Evolutionary conservation across 2,888 invertebrate genomes (phyloP).

Genomic region (Machimus atricapillus): DNA sequence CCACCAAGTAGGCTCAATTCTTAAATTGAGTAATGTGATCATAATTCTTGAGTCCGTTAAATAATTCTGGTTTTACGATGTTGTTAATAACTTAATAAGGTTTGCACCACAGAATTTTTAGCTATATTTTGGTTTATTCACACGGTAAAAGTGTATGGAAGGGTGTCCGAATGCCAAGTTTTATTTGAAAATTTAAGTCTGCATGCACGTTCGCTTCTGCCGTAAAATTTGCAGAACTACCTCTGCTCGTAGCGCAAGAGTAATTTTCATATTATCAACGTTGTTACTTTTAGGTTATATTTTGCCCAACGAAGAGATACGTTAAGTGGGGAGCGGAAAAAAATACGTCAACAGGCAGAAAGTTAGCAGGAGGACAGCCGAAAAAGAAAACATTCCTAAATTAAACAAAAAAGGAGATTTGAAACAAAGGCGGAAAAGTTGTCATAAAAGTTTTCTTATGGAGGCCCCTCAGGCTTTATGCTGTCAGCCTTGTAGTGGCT

Average conservation of each 20-base stretch:
- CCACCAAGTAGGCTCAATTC: no score
- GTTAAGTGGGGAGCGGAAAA: neutral
- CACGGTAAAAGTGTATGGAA: neutral
- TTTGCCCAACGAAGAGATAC: neutral
- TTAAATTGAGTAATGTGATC: no score
- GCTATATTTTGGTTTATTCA: neutral
- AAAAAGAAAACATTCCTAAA: constrained; percentile 24
- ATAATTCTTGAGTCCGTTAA: no score
- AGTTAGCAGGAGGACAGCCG: neutral
- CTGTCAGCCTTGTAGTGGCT: constrained; percentile 15
- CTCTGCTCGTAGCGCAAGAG: neutral
- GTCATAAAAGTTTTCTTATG: constrained; percentile 41
- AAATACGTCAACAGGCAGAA: neutral
- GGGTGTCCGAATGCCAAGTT: neutral
- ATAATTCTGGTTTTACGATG: no score
- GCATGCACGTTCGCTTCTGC: neutral
- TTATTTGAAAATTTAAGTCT: neutral
- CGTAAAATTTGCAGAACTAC: neutral
- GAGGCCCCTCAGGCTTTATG: constrained; percentile 12
- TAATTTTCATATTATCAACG: constrained; percentile 23
- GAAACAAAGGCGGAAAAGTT: constrained; percentile 34
- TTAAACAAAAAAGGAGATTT: constrained; percentile 27
- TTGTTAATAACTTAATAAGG: neutral
- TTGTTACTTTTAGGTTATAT: constrained; percentile 7
- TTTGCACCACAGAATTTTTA: neutral